Conservation (phyloP, 2,888 invertebrate species). For the Azorinus chamasolen region DNA sequence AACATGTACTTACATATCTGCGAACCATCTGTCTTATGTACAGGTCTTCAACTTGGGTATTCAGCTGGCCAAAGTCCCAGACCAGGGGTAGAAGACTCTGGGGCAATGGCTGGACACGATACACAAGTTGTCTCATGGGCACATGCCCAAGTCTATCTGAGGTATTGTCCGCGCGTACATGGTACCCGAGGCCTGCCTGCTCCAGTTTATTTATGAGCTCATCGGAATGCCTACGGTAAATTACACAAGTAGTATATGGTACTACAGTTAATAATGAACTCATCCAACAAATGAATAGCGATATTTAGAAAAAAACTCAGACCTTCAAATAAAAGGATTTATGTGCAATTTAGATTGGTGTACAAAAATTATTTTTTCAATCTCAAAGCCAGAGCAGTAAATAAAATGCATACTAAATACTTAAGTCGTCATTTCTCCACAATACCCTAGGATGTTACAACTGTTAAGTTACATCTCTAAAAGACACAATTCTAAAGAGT, state of each 20-base stretch:
- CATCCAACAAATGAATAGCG: too few relatives aligned
- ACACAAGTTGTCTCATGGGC: slow-evolving; percentile 84
- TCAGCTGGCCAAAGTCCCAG: slow-evolving; percentile 85
- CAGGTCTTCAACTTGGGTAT: slow-evolving; percentile 74
- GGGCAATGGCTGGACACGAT: slow-evolving; percentile 83
- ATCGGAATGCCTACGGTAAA: slow-evolving; percentile 81
- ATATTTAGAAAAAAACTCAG: neutral
- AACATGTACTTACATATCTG: slow-evolving; percentile 67
- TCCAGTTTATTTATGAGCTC: slow-evolving; percentile 80
- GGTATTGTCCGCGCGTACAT: slow-evolving; percentile 80
- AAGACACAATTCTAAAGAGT: too few relatives aligned
- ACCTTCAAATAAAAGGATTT: too few relatives aligned
- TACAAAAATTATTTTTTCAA: too few relatives aligned
- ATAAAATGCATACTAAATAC: too few relatives aligned
- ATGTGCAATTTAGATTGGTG: too few relatives aligned
- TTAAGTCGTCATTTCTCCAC: too few relatives aligned
- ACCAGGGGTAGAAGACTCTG: slow-evolving; percentile 83
- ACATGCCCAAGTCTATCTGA: slow-evolving; percentile 77
- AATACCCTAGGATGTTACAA: too few relatives aligned
- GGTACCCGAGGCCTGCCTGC: slow-evolving; percentile 83
- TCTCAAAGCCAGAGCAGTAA: too few relatives aligned
- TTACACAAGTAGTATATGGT: neutral
- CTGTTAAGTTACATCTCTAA: too few relatives aligned
- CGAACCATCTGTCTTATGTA: slow-evolving; percentile 83
- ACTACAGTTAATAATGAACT: too few relatives aligned